phyloP scores from a whole-genome alignment of 2,797 vertebrate genomes.

The Urophycis tenuis region DNA sequence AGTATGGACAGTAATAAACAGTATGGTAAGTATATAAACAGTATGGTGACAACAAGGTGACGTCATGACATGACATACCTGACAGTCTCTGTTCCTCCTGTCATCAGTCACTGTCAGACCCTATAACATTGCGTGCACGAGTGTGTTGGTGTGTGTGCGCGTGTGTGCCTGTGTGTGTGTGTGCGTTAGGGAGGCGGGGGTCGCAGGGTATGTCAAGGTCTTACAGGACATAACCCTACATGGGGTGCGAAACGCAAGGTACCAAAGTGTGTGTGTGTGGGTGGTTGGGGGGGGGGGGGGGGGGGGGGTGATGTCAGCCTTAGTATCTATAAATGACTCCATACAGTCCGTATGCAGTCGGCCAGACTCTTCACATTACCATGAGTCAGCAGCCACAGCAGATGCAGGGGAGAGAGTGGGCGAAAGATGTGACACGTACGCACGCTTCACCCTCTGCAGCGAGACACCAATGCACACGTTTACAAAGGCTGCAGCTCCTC shows the following conservation, averaged over 20 bases:
- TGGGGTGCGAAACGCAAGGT: constrained; percentile 17
- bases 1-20: too few relatives aligned
- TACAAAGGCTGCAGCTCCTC: neutral
- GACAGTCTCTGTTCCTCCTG: neutral
- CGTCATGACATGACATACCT: neutral
- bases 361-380: constrained; percentile 67
- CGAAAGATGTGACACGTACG: constrained; percentile 25
- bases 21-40: too few relatives aligned
- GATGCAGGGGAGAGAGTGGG: constrained; percentile 39
- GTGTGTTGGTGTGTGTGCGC: neutral
- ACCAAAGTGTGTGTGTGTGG: neutral
- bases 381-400: constrained; percentile 47
- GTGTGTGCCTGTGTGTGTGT: constrained; percentile 1
- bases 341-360: constrained; percentile 48
- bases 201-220: constrained; percentile 1
- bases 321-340: constrained; percentile 63
- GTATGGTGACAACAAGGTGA: too few relatives aligned
- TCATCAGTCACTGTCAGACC: neutral
- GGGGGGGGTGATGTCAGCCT: constrained; percentile 25
- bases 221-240: constrained; percentile 35
- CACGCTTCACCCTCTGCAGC: constrained; percentile 19
- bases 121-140: neutral
- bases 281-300: constrained; percentile 5
- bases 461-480: neutral
- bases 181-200: neutral